Conservation (phyloP, 2,888 invertebrate species). For the Eupithecia subfuscata region DNA sequence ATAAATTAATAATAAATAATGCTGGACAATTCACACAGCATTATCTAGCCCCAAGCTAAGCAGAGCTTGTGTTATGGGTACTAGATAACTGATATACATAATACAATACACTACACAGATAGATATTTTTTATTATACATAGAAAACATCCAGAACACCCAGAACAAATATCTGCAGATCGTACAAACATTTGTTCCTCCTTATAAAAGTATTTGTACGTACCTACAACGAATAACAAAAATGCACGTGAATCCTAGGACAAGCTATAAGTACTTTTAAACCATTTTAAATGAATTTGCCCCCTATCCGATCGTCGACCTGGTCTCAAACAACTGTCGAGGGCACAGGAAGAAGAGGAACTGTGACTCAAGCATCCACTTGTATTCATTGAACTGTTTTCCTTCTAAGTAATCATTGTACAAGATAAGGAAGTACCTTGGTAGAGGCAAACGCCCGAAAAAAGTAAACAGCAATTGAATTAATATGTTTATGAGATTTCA, state of each 20-base stretch:
- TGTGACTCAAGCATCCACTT: slow-evolving; percentile 37
- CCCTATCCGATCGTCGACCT: slow-evolving; percentile 40
- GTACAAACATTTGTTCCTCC: too few relatives aligned
- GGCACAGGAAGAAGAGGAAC: slow-evolving; percentile 36
- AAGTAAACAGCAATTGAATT: slow-evolving; percentile 43
- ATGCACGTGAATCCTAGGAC: background rate
- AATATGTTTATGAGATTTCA: slow-evolving; percentile 31
- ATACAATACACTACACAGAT: too few relatives aligned
- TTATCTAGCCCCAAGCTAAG: too few relatives aligned
- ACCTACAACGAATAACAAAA: background rate
- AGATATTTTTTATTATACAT: too few relatives aligned
- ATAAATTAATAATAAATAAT: too few relatives aligned
- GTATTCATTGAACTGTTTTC: slow-evolving; percentile 38
- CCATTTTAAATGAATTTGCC: slow-evolving; percentile 25
- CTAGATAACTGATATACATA: too few relatives aligned
- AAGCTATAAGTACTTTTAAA: background rate
- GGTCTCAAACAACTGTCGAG: slow-evolving; percentile 32
- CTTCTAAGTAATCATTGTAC: slow-evolving; percentile 42
- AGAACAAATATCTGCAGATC: too few relatives aligned
- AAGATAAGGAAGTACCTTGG: slow-evolving; percentile 42
- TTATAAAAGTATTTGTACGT: too few relatives aligned
- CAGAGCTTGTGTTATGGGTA: too few relatives aligned
- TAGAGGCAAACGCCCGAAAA: slow-evolving; percentile 34
- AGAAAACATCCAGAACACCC: too few relatives aligned
- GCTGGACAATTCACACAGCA: too few relatives aligned